phyloP scores from a whole-genome alignment of 1,140 invertebrate species.

The Halesus radiatus region DNA sequence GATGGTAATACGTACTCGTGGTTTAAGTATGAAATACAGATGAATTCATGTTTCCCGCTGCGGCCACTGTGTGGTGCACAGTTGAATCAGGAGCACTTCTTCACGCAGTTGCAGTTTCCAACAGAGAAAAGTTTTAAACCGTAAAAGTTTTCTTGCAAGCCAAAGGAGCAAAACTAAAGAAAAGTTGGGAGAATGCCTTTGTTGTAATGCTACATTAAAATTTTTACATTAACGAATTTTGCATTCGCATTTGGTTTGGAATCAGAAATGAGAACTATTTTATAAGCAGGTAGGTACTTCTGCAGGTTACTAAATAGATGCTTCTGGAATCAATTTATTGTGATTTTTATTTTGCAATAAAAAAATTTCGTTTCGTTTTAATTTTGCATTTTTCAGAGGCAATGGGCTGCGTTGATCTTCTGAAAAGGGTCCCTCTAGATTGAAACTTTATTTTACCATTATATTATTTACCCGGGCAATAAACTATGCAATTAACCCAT shows the following conservation, averaged over 20 bases:
- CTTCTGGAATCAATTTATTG: no score
- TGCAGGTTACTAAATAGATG: neutral
- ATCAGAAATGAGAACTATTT: neutral
- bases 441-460: no score
- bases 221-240: neutral
- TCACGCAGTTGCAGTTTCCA: neutral
- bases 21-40: neutral
- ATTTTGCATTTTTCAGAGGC: neutral
- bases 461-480: no score
- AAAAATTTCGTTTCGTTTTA: no score
- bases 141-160: conserved; percentile 11
- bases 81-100: neutral
- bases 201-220: conserved; percentile 7
- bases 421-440: no score
- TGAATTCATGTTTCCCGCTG: neutral
- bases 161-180: conserved; percentile 4
- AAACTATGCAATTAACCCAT: no score
- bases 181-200: conserved; percentile 4
- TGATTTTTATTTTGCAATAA: no score
- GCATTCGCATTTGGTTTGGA: neutral
- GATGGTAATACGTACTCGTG: neutral
- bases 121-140: conserved; percentile 11
- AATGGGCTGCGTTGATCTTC: no score
- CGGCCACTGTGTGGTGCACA: neutral
- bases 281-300: neutral